Evolutionary conservation across 2,113 vertebrate species (phyloP).

Genomic region (Cygnus buccinator): DNA sequence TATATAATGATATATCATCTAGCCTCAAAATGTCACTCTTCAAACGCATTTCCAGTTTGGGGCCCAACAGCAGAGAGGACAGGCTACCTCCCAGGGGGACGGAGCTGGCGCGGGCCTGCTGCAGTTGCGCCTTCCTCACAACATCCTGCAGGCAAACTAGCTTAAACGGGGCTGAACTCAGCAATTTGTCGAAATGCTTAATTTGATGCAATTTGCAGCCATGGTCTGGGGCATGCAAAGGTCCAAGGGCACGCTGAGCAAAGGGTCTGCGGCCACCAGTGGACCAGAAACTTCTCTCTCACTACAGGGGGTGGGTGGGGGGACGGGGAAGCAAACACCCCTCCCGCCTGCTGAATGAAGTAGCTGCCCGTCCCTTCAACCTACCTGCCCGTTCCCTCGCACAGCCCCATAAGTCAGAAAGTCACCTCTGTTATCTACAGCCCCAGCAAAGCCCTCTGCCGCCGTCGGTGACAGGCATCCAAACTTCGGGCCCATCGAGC

Average conservation of each 20-base stretch:
- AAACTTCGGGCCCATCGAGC: rapidly evolving
- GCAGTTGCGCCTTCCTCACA: background rate
- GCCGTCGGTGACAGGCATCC: background rate
- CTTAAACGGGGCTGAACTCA: background rate
- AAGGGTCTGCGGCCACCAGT: background rate
- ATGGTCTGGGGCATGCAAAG: background rate
- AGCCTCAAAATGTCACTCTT: background rate
- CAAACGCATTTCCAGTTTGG: background rate
- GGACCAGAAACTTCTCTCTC: background rate
- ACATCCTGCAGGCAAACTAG: background rate
- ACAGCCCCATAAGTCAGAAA: background rate
- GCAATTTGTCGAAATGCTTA: background rate
- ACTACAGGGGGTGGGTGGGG: background rate
- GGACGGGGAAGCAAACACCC: background rate
- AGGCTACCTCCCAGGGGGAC: background rate
- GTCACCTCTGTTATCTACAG: rapidly evolving
- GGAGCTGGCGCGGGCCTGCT: background rate
- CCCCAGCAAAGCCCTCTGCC: background rate
- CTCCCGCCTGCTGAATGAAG: rapidly evolving
- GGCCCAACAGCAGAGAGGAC: background rate
- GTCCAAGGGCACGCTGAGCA: background rate
- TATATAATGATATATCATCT: rapidly evolving
- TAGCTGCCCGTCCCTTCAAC: background rate
- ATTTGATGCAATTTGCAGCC: background rate
- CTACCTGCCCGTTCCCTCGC: background rate